A percentile compares a stretch with the other conserved stretches of the same genome.
These are phyloP conservation scores for Callorhinus ursinus DNA, from an alignment of 2,113 vertebrate species.

Conservation along the genomic window DNA sequence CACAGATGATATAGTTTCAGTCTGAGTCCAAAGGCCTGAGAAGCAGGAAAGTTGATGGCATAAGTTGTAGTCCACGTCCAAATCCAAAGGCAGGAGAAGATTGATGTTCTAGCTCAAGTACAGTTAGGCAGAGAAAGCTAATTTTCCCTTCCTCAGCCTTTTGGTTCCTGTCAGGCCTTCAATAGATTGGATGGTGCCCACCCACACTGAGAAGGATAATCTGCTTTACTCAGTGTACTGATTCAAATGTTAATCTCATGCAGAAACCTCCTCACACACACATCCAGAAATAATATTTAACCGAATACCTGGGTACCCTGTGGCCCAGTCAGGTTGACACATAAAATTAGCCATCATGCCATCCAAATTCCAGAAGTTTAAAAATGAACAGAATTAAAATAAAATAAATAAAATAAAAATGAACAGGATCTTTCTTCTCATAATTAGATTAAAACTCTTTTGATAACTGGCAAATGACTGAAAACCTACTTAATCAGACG, in stretches of 20 bases:
- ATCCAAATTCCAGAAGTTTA: background rate
- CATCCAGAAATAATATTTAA: background rate
- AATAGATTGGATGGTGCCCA: background rate
- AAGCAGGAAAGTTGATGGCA: background rate
- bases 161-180: background rate
- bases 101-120: background rate
- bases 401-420: background rate
- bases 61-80: background rate
- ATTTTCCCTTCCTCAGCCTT: background rate
- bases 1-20: background rate
- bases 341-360: background rate
- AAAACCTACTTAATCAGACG: background rate
- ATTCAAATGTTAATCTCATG: background rate
- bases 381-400: conserved; percentile 6
- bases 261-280: background rate
- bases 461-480: background rate
- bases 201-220: background rate
- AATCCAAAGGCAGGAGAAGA: background rate
- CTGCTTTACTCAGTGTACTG: background rate
- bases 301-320: background rate
- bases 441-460: background rate
- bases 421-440: conserved; percentile 5
- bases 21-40: background rate
- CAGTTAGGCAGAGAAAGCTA: background rate
- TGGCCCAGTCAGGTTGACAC: background rate